phyloP scores from a whole-genome alignment of 1,140 invertebrate genomes.

The Bombus pyrosoma region DNA sequence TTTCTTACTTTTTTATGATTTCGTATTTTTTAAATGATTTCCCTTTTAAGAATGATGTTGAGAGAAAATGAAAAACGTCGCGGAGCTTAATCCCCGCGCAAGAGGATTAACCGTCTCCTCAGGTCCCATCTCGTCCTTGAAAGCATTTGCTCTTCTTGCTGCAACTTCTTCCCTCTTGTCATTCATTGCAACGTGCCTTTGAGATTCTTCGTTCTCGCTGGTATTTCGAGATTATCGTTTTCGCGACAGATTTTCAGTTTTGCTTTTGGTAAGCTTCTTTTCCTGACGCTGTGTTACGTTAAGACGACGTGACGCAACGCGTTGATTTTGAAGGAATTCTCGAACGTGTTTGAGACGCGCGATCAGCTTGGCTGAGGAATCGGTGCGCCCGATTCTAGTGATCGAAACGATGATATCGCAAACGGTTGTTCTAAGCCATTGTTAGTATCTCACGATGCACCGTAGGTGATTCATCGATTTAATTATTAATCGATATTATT shows the following conservation, averaged over 20 bases:
- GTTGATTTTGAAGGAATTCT: neutral
- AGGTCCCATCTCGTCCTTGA: constrained; percentile 38
- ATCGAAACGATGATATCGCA: neutral
- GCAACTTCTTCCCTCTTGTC: neutral
- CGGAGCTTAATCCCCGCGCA: constrained; percentile 64
- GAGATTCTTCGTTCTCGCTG: neutral
- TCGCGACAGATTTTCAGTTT: neutral
- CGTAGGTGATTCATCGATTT: neutral
- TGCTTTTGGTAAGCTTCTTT: no score
- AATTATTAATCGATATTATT: neutral
- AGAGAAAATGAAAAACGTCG: constrained; percentile 9
- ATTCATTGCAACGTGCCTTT: neutral
- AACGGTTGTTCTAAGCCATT: neutral
- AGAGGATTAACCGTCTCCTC: constrained; percentile 65
- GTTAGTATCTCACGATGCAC: neutral
- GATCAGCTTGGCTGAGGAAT: neutral
- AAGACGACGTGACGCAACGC: neutral
- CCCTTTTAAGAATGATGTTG: neutral
- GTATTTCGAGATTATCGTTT: neutral
- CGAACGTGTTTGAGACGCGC: neutral
- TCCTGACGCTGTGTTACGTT: neutral
- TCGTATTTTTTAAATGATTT: neutral
- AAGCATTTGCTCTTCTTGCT: constrained; percentile 21
- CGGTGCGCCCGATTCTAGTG: neutral
- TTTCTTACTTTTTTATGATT: neutral